Evolutionary conservation across 2,113 vertebrate genomes (phyloP).

Genomic region (Paradoxurus hermaphroditus): DNA sequence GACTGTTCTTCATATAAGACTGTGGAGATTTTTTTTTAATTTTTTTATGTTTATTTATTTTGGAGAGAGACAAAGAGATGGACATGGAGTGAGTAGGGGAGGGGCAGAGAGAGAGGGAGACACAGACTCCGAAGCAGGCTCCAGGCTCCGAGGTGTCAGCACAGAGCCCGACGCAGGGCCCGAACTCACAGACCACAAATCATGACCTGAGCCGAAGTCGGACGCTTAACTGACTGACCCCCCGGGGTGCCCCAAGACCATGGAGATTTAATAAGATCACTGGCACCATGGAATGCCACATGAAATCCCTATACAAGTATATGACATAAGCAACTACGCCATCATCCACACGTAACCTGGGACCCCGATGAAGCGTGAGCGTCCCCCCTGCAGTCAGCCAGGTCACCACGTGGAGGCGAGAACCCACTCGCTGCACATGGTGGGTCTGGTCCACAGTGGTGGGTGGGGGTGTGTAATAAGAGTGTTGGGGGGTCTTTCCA

Average conservation of each 20-base stretch:
- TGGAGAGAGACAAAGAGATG: no score
- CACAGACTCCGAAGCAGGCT: no score
- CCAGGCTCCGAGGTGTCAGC: no score
- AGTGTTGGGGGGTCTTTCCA: rapidly evolving
- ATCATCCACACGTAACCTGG: background rate
- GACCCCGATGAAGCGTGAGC: background rate
- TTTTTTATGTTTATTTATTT: no score
- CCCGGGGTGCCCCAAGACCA: background rate
- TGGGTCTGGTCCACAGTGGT: background rate
- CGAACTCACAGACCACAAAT: no score
- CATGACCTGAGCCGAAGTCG: no score
- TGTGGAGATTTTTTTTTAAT: background rate
- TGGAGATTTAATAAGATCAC: background rate
- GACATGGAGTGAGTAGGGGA: no score
- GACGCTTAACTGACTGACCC: no score
- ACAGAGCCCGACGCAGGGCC: no score
- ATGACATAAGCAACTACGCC: background rate
- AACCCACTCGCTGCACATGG: background rate
- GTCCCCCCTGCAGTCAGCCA: background rate
- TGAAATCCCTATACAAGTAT: background rate
- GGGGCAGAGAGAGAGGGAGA: no score
- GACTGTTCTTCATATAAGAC: background rate
- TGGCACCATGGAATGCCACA: no score
- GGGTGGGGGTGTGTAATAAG: rapidly evolving
- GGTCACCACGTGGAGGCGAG: no score